A percentile compares a stretch with the other conserved stretches of the same genome.
Conservation (phyloP, 2,113 vertebrate species). For the Leptosomus discolor region DNA sequence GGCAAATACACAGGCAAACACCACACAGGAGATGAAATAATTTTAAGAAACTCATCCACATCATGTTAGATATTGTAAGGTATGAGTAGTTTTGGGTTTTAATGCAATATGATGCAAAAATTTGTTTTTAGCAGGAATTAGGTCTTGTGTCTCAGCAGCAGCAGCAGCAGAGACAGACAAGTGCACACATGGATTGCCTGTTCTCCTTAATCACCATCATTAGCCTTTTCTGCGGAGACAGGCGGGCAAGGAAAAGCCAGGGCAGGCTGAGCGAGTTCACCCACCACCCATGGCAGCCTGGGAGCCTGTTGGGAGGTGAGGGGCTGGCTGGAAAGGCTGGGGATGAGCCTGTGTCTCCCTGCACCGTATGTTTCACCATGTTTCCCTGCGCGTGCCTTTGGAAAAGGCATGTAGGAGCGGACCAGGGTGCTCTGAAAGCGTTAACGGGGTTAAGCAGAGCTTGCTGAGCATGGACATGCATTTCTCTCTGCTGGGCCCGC, state of each 20-base stretch:
- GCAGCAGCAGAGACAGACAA: neutral
- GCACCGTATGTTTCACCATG: fast-evolving
- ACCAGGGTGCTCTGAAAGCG: neutral
- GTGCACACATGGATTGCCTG: neutral
- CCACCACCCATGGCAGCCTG: neutral
- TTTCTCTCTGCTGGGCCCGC: fast-evolving
- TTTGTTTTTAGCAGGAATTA: neutral
- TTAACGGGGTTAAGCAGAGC: neutral
- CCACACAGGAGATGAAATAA: neutral
- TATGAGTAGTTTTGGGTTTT: neutral
- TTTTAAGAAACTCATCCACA: neutral
- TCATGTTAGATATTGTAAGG: neutral
- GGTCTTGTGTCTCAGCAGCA: neutral
- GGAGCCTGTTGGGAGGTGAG: neutral
- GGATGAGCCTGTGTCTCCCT: neutral
- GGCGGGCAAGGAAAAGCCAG: neutral
- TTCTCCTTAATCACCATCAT: neutral
- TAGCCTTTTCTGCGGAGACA: neutral
- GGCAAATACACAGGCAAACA: neutral
- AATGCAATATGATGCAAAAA: neutral
- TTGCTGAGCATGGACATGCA: fast-evolving
- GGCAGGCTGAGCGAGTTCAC: neutral
- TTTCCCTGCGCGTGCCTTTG: fast-evolving
- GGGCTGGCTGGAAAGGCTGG: neutral
- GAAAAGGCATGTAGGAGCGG: neutral